Conservation (phyloP, 2,888 invertebrate species). For the Lottia scabra region DNA sequence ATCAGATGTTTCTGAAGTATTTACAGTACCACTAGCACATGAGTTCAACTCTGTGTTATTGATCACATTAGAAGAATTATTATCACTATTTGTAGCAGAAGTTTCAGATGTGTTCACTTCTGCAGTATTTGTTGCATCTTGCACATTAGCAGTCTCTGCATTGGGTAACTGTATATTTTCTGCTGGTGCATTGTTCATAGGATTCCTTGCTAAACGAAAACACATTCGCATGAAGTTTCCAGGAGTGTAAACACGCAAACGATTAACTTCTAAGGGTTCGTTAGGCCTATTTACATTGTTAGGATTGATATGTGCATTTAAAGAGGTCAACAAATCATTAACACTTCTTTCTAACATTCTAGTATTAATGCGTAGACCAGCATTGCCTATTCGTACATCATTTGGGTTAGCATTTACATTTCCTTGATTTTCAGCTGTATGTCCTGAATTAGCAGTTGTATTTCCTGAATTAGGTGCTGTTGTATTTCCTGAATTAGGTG, state of each 20-base stretch:
- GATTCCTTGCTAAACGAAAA: constrained; percentile 14
- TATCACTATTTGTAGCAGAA: not conserved
- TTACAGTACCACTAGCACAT: too few relatives aligned
- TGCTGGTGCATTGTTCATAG: not conserved
- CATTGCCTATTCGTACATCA: not conserved
- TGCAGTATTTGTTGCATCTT: not conserved
- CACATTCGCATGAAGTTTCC: constrained; percentile 27
- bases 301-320: constrained; percentile 8
- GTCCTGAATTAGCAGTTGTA: not conserved
- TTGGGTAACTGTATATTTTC: not conserved
- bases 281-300: not conserved
- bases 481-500: not conserved
- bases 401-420: not conserved
- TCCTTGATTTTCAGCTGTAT: not conserved
- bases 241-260: constrained; percentile 31
- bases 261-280: constrained; percentile 26
- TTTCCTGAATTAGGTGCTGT: not conserved
- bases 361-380: not conserved
- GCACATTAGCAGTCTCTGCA: not conserved
- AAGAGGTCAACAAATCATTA: constrained; percentile 15
- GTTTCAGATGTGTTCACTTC: not conserved
- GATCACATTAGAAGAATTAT: not conserved
- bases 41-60: too few relatives aligned
- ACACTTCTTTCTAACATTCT: constrained; percentile 16
- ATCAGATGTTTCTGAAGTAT: too few relatives aligned